Percentiles rank a stretch among this genome's conserved stretches.
phyloP scores from a whole-genome alignment of 2,888 invertebrate genomes.

The Dasypogon diadema region DNA sequence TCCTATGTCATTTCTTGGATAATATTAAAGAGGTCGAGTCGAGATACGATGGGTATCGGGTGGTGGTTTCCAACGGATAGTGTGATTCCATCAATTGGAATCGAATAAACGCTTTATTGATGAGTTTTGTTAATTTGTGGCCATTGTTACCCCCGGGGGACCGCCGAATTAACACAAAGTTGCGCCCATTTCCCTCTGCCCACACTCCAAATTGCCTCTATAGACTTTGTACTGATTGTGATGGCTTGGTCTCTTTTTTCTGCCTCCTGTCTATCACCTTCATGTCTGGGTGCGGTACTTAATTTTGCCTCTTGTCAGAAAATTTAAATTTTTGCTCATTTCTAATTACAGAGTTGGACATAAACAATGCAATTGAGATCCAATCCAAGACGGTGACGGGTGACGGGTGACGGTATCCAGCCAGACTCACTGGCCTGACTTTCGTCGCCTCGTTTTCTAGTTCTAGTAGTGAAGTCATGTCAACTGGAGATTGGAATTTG shows the following conservation, averaged over 20 bases:
- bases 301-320: slow-evolving; percentile 40
- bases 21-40: too few species aligned
- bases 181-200: slow-evolving; percentile 10
- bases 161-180: slow-evolving; percentile 1
- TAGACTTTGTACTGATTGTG: background rate
- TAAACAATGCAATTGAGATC: slow-evolving; percentile 36
- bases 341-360: slow-evolving; percentile 46
- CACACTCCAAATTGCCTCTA: slow-evolving; percentile 12
- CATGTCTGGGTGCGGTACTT: slow-evolving; percentile 34
- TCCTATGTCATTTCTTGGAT: too few species aligned
- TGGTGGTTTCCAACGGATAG: slow-evolving; percentile 26
- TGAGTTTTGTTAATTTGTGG: slow-evolving; percentile 49
- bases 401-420: background rate
- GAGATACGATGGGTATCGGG: background rate
- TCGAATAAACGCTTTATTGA: slow-evolving; percentile 26
- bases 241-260: background rate
- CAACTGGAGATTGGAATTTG: background rate
- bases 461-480: slow-evolving; percentile 5
- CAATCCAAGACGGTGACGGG: slow-evolving; percentile 4
- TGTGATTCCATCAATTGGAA: slow-evolving; percentile 40
- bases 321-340: slow-evolving; percentile 51
- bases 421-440: background rate
- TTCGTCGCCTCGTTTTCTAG: background rate
- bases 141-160: slow-evolving; percentile 42
- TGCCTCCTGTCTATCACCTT: slow-evolving; percentile 38